Conservation (phyloP, 2,888 invertebrate genomes). For the Crematogaster levior region DNA sequence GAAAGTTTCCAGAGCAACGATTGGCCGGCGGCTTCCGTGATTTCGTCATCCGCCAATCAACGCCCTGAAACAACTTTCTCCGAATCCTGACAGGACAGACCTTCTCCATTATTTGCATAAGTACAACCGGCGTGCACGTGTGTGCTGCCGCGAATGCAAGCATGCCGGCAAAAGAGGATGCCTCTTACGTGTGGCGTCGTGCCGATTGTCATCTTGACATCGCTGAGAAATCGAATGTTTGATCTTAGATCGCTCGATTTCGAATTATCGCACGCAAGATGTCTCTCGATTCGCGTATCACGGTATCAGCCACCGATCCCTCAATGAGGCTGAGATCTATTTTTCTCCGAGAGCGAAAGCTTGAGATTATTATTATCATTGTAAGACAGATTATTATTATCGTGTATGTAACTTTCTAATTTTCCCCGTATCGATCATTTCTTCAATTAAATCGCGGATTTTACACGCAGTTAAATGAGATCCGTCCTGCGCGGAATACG, state of each 20-base stretch:
- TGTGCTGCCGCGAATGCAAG: background rate
- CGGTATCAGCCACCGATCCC: background rate
- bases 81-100: constrained; percentile 71
- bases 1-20: constrained; percentile 79
- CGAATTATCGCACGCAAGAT: constrained; percentile 8
- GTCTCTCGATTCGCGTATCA: background rate
- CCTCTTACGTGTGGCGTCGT: background rate
- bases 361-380: constrained; percentile 25
- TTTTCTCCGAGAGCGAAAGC: constrained; percentile 22
- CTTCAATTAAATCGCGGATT: constrained; percentile 20
- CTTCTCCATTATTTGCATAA: constrained; percentile 61
- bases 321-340: constrained; percentile 14
- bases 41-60: constrained; percentile 80
- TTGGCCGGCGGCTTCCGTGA: constrained; percentile 78
- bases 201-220: background rate
- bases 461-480: background rate
- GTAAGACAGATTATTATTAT: constrained; percentile 36
- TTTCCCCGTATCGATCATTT: constrained; percentile 9
- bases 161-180: background rate
- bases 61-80: constrained; percentile 81
- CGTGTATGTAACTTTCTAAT: constrained; percentile 42
- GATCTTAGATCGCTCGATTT: background rate
- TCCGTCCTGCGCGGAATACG: background rate
- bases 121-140: constrained; percentile 56
- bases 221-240: background rate